Conservation (phyloP, 30 jellyfish, hydroid and myxozoan genomes). For the Turritopsis dohrnii region DNA sequence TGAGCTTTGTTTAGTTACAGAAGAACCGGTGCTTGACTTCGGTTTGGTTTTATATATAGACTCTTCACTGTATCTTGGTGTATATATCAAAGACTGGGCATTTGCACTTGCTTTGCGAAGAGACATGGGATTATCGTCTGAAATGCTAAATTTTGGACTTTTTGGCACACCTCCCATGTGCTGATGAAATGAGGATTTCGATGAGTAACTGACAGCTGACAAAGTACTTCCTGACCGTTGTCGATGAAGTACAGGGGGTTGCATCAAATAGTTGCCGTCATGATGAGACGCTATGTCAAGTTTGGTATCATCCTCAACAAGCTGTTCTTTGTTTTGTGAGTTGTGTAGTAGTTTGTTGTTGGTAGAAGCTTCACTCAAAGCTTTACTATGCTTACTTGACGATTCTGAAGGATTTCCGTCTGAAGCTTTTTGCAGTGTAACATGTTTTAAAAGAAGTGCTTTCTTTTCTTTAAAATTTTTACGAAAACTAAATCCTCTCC, state of each 20-base stretch:
- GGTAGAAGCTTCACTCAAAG: background rate
- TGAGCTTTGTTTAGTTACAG: background rate
- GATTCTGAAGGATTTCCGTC: background rate
- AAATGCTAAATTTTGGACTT: conserved; percentile 25
- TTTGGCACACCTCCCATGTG: background rate
- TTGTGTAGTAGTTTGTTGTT: background rate
- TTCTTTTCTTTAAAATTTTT: conserved; percentile 34
- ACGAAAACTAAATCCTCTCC: conserved; percentile 76
- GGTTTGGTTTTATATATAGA: background rate
- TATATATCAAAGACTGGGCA: background rate
- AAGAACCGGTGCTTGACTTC: conserved; percentile 11
- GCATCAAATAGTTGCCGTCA: background rate
- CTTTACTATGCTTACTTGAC: background rate
- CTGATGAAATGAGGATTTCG: conserved; percentile 21
- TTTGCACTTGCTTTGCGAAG: conserved; percentile 10
- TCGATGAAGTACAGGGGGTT: conserved; percentile 5
- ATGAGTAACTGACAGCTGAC: conserved; percentile 16
- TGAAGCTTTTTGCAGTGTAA: background rate
- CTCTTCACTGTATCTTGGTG: background rate
- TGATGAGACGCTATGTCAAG: background rate
- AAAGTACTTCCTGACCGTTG: conserved; percentile 19
- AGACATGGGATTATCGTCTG: conserved; percentile 25
- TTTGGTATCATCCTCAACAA: background rate
- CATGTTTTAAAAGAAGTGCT: conserved; percentile 4
- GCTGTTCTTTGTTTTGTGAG: background rate